Conservation (phyloP, 2,888 invertebrate genomes). For the Pseudanteris insignis region DNA sequence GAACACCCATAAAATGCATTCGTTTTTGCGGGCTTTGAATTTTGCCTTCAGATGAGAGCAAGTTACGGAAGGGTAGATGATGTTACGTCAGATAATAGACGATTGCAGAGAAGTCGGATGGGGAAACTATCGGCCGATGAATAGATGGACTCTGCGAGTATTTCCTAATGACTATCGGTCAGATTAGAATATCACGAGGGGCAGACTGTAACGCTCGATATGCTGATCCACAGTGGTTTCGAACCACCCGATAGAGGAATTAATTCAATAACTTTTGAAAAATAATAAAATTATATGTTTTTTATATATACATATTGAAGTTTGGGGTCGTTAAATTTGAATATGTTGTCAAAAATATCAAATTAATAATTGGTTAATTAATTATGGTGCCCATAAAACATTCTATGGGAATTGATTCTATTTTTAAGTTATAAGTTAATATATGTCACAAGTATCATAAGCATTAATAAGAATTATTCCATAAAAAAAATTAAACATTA, state of each 20-base stretch:
- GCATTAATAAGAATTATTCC: no score
- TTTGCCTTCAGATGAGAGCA: constrained; percentile 35
- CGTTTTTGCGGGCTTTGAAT: constrained; percentile 28
- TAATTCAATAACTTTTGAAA: no score
- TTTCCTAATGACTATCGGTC: constrained; percentile 60
- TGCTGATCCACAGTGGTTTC: constrained; percentile 64
- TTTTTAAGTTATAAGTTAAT: no score
- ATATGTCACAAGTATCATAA: no score
- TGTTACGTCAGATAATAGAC: constrained; percentile 9
- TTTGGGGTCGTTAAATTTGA: no score
- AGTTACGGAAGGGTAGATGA: constrained; percentile 16
- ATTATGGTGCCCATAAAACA: no score
- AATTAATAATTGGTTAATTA: no score
- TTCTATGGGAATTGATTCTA: no score
- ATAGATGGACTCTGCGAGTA: constrained; percentile 60
- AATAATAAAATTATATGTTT: no score
- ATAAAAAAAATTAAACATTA: no score
- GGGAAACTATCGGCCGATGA: constrained; percentile 45
- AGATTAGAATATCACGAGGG: constrained; percentile 46
- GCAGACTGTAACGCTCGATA: constrained; percentile 54
- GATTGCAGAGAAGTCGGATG: constrained; percentile 1
- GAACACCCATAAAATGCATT: constrained; percentile 28
- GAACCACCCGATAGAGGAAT: constrained; percentile 61
- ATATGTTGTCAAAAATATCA: no score
- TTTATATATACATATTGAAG: no score